Evolutionary conservation across 1,140 invertebrate genomes (phyloP).

Genomic region (Odontomachus brunneus): DNA sequence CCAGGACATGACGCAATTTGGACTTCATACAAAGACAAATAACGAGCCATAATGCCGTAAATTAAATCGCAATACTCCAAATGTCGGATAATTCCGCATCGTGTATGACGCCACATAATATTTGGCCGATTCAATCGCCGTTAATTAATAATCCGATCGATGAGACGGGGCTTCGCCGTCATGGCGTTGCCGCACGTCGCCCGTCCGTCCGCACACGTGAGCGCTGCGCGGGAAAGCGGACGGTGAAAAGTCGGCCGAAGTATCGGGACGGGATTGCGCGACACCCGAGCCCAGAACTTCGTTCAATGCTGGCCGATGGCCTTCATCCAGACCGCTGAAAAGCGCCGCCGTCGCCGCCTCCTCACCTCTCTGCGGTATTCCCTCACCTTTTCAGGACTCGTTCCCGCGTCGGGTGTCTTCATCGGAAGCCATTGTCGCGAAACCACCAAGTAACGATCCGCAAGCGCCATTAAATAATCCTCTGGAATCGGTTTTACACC

Average conservation of each 20-base stretch:
- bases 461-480: conserved; percentile 36
- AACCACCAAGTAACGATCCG: conserved; percentile 45
- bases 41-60: conserved; percentile 29
- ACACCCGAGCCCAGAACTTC: conserved; percentile 58
- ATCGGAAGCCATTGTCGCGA: conserved; percentile 10
- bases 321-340: conserved; percentile 60
- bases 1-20: conserved; percentile 31
- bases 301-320: conserved; percentile 43
- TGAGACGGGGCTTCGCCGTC: not conserved
- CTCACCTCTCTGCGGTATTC: conserved; percentile 37
- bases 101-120: conserved; percentile 35
- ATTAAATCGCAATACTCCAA: conserved; percentile 41
- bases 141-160: conserved; percentile 43
- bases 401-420: conserved; percentile 34
- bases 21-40: conserved; percentile 33
- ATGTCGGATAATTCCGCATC: not conserved
- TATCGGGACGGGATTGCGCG: conserved; percentile 55
- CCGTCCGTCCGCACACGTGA: too few relatives aligned
- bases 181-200: not conserved
- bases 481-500: conserved; percentile 16
- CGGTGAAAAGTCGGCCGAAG: conserved; percentile 53
- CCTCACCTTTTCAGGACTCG: conserved; percentile 50
- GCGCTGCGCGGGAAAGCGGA: conserved; percentile 5
- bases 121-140: conserved; percentile 15
- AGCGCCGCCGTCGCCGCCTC: conserved; percentile 40